Percentiles rank a stretch among this genome's conserved stretches.
phyloP scores from a whole-genome alignment of 2,888 invertebrate species.

The Suillia variegata region DNA sequence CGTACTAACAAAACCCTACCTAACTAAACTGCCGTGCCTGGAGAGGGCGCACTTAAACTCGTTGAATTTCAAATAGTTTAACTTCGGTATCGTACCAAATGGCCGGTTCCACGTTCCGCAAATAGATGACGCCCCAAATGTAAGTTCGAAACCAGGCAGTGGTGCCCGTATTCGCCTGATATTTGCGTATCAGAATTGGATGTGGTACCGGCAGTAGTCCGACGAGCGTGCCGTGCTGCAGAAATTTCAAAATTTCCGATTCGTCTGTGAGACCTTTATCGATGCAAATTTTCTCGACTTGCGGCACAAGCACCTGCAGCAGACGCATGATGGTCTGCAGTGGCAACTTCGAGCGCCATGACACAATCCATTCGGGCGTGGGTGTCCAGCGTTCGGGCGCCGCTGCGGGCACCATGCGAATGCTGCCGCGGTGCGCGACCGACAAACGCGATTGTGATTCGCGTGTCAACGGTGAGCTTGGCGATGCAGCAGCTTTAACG shows the following conservation, averaged over 20 bases:
- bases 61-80: constrained; percentile 97
- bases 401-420: constrained; percentile 63
- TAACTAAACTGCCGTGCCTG: no score
- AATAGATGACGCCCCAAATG: constrained; percentile 99
- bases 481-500: not conserved
- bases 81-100: constrained; percentile 99
- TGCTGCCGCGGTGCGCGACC: constrained; percentile 67
- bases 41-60: constrained; percentile 71
- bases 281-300: constrained; percentile 99
- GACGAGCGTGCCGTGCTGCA: constrained; percentile 97
- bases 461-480: constrained; percentile 21
- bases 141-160: constrained; percentile 99
- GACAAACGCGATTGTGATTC: constrained; percentile 46
- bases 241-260: constrained; percentile 97
- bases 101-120: constrained; percentile 97
- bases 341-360: constrained; percentile 96
- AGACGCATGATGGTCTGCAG: constrained; percentile 99
- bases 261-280: constrained; percentile 99
- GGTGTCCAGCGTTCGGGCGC: constrained; percentile 74
- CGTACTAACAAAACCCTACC: no score
- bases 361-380: constrained; percentile 90
- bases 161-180: constrained; percentile 98
- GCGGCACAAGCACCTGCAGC: constrained; percentile 97
- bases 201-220: constrained; percentile 98
- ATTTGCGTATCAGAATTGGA: constrained; percentile 97